Evolutionary conservation across 2,888 invertebrate species (phyloP).

Genomic region (Synanthedon tipuliformis): DNA sequence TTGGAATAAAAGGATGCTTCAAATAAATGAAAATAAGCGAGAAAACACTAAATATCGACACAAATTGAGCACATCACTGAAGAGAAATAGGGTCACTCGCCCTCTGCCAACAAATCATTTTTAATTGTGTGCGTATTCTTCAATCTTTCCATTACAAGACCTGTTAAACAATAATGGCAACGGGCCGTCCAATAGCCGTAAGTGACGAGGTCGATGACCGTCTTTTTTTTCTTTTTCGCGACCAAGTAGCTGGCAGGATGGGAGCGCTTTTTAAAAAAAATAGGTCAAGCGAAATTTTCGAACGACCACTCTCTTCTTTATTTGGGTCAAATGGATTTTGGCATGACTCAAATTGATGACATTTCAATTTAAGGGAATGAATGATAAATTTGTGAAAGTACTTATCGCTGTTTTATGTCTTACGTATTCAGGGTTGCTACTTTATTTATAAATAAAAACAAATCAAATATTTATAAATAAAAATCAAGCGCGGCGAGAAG

Average conservation of each 20-base stretch:
- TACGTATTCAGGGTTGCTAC: not conserved
- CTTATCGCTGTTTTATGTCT: not conserved
- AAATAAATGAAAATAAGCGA: no score
- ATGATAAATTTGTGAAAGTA: not conserved
- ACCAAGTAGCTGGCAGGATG: slow-evolving; percentile 21
- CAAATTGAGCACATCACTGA: slow-evolving; percentile 27
- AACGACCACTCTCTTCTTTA: slow-evolving; percentile 17
- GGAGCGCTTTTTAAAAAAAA: slow-evolving; percentile 31
- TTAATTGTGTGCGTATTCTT: slow-evolving; percentile 61
- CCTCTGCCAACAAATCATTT: slow-evolving; percentile 61
- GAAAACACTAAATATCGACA: no score
- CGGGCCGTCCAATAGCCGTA: slow-evolving; percentile 17
- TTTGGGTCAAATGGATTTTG: slow-evolving; percentile 46
- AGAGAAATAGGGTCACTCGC: slow-evolving; percentile 57
- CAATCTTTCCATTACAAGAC: slow-evolving; percentile 53
- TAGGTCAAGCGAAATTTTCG: slow-evolving; percentile 48
- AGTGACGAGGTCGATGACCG: slow-evolving; percentile 37
- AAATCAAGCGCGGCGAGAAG: no score
- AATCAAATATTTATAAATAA: no score
- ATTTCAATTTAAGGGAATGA: not conserved
- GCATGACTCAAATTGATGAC: slow-evolving; percentile 24
- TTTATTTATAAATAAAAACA: no score
- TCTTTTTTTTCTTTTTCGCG: slow-evolving; percentile 32
- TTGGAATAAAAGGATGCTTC: no score
- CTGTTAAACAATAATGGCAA: slow-evolving; percentile 38